Percentiles rank a stretch among this genome's conserved stretches.
phyloP scores from a whole-genome alignment of 1,140 invertebrate genomes.

The Diachasma alloeum region DNA sequence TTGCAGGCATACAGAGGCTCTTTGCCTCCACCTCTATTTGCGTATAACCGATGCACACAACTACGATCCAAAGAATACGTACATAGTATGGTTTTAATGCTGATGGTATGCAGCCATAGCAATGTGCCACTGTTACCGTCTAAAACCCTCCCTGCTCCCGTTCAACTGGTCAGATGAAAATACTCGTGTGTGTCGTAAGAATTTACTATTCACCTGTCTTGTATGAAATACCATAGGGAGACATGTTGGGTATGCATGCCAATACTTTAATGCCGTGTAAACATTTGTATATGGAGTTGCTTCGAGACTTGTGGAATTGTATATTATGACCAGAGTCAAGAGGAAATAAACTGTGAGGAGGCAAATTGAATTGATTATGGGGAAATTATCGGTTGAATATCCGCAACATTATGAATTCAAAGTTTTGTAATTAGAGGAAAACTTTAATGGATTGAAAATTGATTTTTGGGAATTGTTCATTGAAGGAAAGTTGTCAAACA shows the following conservation, averaged over 20 bases:
- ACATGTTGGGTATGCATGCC: neutral
- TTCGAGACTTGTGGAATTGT: neutral
- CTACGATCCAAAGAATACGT: neutral
- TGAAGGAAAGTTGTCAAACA: too few species aligned
- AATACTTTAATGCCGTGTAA: neutral
- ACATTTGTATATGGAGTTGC: neutral
- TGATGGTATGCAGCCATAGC: neutral
- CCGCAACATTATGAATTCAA: too few species aligned
- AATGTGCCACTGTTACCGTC: neutral
- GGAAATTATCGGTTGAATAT: too few species aligned
- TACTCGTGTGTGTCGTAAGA: slow-evolving; percentile 1
- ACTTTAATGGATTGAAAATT: too few species aligned
- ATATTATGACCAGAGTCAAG: neutral
- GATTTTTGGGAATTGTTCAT: too few species aligned
- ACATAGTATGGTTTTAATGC: neutral
- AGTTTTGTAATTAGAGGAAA: too few species aligned
- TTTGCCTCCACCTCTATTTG: neutral
- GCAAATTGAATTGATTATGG: neutral
- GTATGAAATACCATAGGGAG: neutral
- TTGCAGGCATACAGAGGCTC: slow-evolving; percentile 35
- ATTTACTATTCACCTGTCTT: slow-evolving; percentile 6
- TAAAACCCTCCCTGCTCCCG: neutral
- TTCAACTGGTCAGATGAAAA: neutral
- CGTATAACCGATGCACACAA: neutral
- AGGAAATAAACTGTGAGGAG: neutral